Conservation (phyloP, 2,113 vertebrate genomes). For the Balaenoptera acutorostrata region DNA sequence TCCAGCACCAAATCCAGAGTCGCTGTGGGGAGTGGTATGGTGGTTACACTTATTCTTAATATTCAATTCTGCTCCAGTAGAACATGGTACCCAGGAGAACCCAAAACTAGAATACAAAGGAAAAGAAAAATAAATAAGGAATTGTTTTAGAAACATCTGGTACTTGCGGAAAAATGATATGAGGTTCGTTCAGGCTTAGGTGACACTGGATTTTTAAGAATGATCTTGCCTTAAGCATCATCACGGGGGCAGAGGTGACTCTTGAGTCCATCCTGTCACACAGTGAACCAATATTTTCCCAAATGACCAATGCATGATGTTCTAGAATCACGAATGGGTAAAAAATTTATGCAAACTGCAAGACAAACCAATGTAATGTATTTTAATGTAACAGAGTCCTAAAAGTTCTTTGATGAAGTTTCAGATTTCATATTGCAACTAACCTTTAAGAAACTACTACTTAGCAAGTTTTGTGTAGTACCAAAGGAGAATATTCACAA, state of each 20-base stretch:
- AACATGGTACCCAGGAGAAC: conserved; percentile 85
- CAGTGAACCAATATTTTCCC: neutral
- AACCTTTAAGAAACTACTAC: neutral
- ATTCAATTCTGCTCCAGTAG: conserved; percentile 85
- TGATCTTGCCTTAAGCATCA: neutral
- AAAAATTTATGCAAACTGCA: neutral
- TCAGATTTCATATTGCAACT: neutral
- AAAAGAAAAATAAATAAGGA: neutral
- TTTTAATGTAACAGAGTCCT: neutral
- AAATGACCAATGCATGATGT: neutral
- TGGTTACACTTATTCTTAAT: conserved; percentile 56
- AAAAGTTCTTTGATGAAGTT: neutral
- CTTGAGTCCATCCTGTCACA: neutral
- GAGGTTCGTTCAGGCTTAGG: neutral
- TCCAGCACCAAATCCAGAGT: conserved; percentile 13
- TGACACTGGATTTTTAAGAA: neutral
- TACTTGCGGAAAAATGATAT: neutral
- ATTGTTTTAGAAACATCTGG: neutral
- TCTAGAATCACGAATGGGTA: neutral
- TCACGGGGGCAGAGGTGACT: neutral
- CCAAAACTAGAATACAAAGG: conserved; percentile 78
- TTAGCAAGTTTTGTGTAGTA: neutral
- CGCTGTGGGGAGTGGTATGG: neutral
- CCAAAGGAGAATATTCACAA: neutral
- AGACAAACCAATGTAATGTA: neutral